Conservation (phyloP, 2,113 vertebrate species). For the Emydura subglobosa region DNA sequence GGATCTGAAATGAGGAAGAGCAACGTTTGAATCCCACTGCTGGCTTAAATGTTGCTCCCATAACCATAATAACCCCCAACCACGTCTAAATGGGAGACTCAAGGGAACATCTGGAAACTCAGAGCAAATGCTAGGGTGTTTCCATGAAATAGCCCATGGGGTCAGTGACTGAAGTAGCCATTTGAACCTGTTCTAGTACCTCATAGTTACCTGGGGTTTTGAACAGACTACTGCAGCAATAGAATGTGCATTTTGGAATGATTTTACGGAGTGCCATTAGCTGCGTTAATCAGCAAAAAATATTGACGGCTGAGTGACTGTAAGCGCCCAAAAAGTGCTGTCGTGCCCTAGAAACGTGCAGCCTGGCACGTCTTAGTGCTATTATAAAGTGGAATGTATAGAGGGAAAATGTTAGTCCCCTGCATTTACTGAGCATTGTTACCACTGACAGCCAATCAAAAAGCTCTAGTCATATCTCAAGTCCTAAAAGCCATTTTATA, state of each 20-base stretch:
- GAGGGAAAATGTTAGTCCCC: fast-evolving
- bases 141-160: fast-evolving
- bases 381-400: not conserved
- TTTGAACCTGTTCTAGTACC: not conserved
- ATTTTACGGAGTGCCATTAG: fast-evolving
- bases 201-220: not conserved
- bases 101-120: not conserved
- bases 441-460: not conserved
- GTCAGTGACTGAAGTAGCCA: not conserved
- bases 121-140: not conserved
- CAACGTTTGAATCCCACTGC: not conserved
- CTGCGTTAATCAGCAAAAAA: not conserved
- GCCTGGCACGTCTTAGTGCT: not conserved
- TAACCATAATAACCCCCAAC: not conserved
- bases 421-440: not conserved
- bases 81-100: not conserved
- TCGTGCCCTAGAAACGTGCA: fast-evolving
- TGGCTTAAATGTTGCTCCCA: not conserved
- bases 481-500: not conserved
- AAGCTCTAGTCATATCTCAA: not conserved
- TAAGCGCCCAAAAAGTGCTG: not conserved
- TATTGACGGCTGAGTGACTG: not conserved
- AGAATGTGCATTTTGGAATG: not conserved
- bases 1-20: not conserved
- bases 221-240: not conserved